phyloP scores from a whole-genome alignment of 2,113 vertebrate species.

The Lophotis ruficrista region DNA sequence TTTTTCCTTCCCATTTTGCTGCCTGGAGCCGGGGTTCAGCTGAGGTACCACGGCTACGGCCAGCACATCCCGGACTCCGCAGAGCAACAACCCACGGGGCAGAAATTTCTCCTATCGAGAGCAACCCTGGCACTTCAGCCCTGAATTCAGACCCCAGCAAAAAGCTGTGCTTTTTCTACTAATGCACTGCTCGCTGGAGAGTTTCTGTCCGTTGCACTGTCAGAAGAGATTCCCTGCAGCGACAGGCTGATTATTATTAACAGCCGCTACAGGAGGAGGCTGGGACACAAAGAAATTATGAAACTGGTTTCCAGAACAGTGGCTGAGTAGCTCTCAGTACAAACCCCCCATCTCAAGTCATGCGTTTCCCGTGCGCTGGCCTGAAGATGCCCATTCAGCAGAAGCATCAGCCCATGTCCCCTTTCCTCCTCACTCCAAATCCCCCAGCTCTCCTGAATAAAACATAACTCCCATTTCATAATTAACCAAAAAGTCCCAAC shows the following conservation, averaged over 20 bases:
- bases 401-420: neutral
- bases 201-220: neutral
- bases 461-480: neutral
- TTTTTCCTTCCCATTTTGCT: neutral
- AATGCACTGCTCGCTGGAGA: neutral
- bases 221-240: neutral
- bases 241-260: neutral
- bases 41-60: neutral
- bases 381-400: neutral
- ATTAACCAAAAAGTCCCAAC: neutral
- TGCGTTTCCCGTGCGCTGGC: neutral
- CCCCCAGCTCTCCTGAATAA: neutral
- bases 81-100: neutral
- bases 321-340: neutral
- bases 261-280: neutral
- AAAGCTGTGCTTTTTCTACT: neutral
- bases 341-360: neutral
- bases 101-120: neutral
- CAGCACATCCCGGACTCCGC: neutral
- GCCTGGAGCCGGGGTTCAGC: neutral
- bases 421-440: neutral
- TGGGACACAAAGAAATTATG: neutral
- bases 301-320: neutral
- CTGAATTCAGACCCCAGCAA: neutral
- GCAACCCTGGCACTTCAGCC: neutral